These are phyloP conservation scores for Eurypyga helias DNA, from an alignment of 2,113 vertebrate genomes.

Conservation along the genomic window DNA sequence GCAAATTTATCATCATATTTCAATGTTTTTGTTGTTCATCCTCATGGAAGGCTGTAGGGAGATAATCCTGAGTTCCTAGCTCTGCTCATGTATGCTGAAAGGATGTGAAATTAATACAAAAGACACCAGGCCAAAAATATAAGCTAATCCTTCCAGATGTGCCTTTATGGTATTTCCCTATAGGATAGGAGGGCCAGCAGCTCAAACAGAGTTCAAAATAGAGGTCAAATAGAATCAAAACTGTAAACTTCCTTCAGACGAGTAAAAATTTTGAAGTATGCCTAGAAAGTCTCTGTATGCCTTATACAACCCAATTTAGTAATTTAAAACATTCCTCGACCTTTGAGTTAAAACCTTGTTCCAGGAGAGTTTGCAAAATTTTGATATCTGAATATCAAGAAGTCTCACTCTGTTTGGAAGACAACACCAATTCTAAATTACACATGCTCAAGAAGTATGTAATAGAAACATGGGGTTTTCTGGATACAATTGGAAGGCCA, in stretches of 20 bases:
- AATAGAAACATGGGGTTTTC: not conserved
- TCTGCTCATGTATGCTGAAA: not conserved
- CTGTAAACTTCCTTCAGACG: not conserved
- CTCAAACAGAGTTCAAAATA: not conserved
- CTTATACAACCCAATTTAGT: not conserved
- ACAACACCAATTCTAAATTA: not conserved
- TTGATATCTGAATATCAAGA: constrained; percentile 20
- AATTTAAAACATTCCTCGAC: not conserved
- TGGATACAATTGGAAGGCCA: not conserved
- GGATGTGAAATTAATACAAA: not conserved
- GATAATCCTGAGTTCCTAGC: not conserved
- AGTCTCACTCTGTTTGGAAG: constrained; percentile 1
- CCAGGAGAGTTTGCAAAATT: constrained; percentile 13
- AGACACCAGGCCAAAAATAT: not conserved
- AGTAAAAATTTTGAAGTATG: not conserved
- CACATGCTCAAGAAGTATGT: rapidly evolving
- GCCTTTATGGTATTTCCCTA: not conserved
- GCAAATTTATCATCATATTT: not conserved
- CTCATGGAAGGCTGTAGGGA: not conserved
- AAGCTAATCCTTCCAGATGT: not conserved
- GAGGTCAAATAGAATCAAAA: not conserved
- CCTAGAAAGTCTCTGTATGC: not conserved
- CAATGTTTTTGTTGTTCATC: not conserved
- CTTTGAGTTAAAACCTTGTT: not conserved
- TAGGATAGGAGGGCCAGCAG: not conserved